A percentile compares a stretch with the other conserved stretches of the same genome.
Conservation (phyloP, 2,888 invertebrate species). For the Saturnia pavonia region DNA sequence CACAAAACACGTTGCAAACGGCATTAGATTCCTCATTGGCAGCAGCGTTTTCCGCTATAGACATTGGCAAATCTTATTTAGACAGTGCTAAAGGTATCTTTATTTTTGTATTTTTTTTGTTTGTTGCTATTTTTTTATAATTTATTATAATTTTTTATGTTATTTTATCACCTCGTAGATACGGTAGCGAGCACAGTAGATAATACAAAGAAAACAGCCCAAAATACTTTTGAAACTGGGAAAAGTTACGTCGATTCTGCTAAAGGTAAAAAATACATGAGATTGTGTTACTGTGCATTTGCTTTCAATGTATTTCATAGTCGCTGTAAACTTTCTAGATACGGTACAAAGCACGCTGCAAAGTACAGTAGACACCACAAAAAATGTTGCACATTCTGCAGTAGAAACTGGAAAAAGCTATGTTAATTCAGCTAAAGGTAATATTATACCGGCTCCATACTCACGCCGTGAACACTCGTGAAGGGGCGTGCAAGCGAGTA, state of each 20-base stretch:
- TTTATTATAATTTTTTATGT: conserved; percentile 22
- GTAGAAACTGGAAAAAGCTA: conserved; percentile 53
- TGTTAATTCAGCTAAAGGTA: conserved; percentile 45
- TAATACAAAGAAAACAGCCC: conserved; percentile 70
- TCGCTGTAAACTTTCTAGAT: conserved; percentile 42
- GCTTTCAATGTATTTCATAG: conserved; percentile 24
- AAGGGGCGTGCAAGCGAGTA: no score
- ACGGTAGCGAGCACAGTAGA: conserved; percentile 65
- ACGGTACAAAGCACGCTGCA: conserved; percentile 45
- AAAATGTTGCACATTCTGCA: conserved; percentile 49
- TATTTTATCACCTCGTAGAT: conserved; percentile 50
- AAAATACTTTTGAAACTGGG: conserved; percentile 61
- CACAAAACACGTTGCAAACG: conserved; percentile 56
- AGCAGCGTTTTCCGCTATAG: conserved; percentile 58
- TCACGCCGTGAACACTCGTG: no score
- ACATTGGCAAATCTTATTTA: conserved; percentile 58
- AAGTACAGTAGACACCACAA: conserved; percentile 49
- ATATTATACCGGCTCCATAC: no score
- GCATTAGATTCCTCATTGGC: conserved; percentile 51
- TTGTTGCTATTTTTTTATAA: conserved; percentile 22
- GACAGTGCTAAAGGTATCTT: conserved; percentile 54
- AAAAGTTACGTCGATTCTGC: conserved; percentile 59
- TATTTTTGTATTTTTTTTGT: conserved; percentile 11
- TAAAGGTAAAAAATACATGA: conserved; percentile 52
- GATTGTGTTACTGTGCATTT: neutral